Conservation (phyloP, 2,888 invertebrate genomes). For the Aquatica leii region DNA sequence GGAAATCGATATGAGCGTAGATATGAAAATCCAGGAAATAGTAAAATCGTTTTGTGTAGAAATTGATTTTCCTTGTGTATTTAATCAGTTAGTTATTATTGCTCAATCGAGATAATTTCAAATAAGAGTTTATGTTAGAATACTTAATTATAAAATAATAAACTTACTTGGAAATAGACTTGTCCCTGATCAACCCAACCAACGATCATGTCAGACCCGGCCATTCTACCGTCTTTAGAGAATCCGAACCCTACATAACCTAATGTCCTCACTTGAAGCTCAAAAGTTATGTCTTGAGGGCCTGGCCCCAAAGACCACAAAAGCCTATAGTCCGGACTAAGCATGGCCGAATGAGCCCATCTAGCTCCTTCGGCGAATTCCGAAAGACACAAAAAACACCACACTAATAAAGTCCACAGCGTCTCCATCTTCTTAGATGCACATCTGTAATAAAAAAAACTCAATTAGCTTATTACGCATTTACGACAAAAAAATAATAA, state of each 20-base stretch:
- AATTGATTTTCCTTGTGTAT: too few species aligned
- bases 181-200: conserved; percentile 88
- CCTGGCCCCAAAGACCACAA: conserved; percentile 78
- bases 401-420: conserved; percentile 43
- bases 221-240: conserved; percentile 80
- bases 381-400: conserved; percentile 50
- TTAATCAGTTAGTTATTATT: too few species aligned
- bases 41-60: too few species aligned
- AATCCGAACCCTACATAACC: conserved; percentile 91
- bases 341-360: conserved; percentile 64
- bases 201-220: conserved; percentile 86
- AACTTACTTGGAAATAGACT: conserved; percentile 82
- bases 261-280: conserved; percentile 81
- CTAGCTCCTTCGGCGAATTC: conserved; percentile 57
- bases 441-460: conserved; percentile 30
- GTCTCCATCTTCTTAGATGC: conserved; percentile 35
- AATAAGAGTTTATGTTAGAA: too few species aligned
- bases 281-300: conserved; percentile 80
- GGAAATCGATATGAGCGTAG: too few species aligned
- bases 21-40: too few species aligned
- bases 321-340: conserved; percentile 65
- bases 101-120: too few species aligned
- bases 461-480: too few species aligned
- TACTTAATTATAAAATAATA: too few species aligned
- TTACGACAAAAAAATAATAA: too few species aligned